Conservation (phyloP, 2,888 invertebrate genomes). For the Idaea aversata region DNA sequence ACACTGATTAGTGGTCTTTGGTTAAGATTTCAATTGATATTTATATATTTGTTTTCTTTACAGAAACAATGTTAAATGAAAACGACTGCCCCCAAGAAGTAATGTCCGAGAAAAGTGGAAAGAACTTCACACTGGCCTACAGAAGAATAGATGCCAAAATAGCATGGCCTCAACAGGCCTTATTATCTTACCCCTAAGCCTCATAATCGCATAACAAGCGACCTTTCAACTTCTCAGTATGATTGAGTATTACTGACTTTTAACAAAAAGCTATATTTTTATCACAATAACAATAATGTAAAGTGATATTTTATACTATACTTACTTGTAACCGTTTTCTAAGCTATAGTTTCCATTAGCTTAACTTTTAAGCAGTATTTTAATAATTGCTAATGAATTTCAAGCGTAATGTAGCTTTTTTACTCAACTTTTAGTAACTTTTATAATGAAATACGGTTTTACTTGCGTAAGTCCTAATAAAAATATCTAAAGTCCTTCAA, state of each 20-base stretch:
- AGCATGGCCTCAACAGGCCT: conserved; percentile 91
- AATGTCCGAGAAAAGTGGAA: conserved; percentile 85
- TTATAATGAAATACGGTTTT: conserved; percentile 7
- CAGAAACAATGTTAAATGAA: conserved; percentile 94
- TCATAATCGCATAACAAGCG: conserved; percentile 13
- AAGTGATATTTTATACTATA: conserved; percentile 75
- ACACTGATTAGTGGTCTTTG: neutral
- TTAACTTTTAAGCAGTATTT: conserved; percentile 65
- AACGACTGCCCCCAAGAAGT: conserved; percentile 95
- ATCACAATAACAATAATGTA: conserved; percentile 57
- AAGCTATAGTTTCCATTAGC: conserved; percentile 51
- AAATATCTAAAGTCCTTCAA: too few relatives aligned
- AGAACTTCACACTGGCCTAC: conserved; percentile 95
- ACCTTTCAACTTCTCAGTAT: conserved; percentile 46
- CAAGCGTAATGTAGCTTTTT: conserved; percentile 70
- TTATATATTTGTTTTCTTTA: conserved; percentile 8
- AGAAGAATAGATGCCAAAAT: conserved; percentile 98
- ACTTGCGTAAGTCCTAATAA: conserved; percentile 23
- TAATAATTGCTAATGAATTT: conserved; percentile 55
- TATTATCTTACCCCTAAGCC: conserved; percentile 66
- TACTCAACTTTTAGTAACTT: conserved; percentile 50
- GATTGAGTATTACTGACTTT: conserved; percentile 37
- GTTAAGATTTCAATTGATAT: conserved; percentile 38
- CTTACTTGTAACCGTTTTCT: conserved; percentile 44
- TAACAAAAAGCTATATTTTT: conserved; percentile 58